Evolutionary conservation across 2,113 vertebrate species (phyloP).

Genomic region (Semnopithecus entellus): DNA sequence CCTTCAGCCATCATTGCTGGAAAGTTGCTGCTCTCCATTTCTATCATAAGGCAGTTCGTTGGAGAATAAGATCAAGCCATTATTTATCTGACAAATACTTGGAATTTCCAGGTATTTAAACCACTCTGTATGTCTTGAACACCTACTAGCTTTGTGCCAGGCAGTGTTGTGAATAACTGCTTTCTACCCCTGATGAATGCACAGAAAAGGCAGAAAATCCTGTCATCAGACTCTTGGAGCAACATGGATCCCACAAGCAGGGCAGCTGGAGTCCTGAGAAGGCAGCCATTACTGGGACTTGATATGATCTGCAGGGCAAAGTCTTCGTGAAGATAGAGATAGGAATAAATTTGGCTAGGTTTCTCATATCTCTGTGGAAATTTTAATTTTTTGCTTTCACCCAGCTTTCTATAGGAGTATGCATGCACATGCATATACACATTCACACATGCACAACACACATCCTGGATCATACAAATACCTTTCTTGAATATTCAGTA

Average conservation of each 20-base stretch:
- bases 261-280: background rate
- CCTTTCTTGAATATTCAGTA: background rate
- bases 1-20: background rate
- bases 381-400: background rate
- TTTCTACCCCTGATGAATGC: background rate
- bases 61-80: conserved; percentile 10
- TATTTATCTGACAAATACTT: background rate
- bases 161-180: background rate
- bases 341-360: background rate
- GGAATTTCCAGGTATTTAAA: conserved; percentile 35
- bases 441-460: background rate
- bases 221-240: background rate
- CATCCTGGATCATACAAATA: conserved; percentile 1
- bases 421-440: background rate
- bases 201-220: background rate
- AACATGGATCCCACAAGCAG: background rate
- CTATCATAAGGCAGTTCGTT: background rate
- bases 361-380: conserved; percentile 2
- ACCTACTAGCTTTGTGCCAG: background rate
- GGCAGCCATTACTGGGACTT: background rate
- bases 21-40: background rate
- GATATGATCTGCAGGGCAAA: background rate
- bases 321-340: background rate
- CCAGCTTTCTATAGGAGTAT: background rate
- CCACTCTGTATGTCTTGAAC: background rate